A percentile compares a stretch with the other conserved stretches of the same genome.
Evolutionary conservation across 1,140 invertebrate genomes (phyloP).

Genomic region (Saccostrea glomerata): DNA sequence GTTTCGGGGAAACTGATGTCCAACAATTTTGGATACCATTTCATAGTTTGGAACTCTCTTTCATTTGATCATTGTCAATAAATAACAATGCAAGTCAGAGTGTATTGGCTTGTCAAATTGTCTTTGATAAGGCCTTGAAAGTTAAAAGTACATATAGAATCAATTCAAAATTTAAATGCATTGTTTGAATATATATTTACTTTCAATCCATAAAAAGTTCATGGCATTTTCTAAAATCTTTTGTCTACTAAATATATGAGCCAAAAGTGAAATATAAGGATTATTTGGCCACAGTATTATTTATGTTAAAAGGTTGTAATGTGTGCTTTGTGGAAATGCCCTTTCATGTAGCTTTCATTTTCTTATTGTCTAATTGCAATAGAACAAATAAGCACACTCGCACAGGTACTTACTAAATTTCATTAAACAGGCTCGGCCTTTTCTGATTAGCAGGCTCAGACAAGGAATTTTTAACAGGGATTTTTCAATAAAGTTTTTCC

Average conservation of each 20-base stretch:
- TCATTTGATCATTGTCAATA: not conserved
- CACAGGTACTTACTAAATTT: not conserved
- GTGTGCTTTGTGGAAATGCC: not conserved
- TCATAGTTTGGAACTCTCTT: not conserved
- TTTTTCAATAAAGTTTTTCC: not conserved
- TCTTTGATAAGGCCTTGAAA: not conserved
- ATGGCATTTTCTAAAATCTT: not conserved
- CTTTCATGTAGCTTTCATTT: not conserved
- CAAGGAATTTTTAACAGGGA: not conserved
- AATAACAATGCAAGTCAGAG: not conserved
- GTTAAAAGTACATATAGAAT: not conserved
- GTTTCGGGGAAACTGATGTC: not conserved
- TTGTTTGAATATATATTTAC: not conserved
- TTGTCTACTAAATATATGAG: not conserved
- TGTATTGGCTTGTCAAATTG: not conserved
- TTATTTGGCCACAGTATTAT: conserved; percentile 13
- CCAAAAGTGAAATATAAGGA: not conserved
- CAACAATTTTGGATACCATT: not conserved
- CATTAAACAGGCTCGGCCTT: not conserved
- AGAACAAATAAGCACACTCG: not conserved
- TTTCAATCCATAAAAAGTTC: not conserved
- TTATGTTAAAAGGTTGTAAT: not conserved
- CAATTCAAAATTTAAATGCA: too few relatives aligned
- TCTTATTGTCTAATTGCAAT: not conserved
- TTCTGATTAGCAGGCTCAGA: not conserved